Percentiles rank a stretch among this genome's conserved stretches.
Conservation (phyloP, 2,888 invertebrate species). For the Acronicta psi region DNA sequence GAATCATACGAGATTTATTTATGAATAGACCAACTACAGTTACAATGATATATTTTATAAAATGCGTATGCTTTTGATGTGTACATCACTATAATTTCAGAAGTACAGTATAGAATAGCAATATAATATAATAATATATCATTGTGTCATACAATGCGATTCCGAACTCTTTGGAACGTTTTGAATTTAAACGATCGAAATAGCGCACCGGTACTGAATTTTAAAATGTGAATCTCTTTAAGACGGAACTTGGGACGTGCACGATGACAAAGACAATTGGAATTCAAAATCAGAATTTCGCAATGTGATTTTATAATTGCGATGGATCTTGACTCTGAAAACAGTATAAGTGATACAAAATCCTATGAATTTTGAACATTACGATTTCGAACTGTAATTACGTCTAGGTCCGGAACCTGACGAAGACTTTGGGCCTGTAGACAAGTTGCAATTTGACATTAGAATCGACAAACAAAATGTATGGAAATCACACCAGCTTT, state of each 20-base stretch:
- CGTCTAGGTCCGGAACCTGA: background rate
- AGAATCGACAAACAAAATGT: too few species aligned
- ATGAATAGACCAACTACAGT: too few species aligned
- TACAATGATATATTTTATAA: too few species aligned
- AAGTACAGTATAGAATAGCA: too few species aligned
- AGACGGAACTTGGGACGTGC: background rate
- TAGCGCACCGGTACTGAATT: background rate
- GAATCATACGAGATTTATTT: too few species aligned
- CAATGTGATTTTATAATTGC: conserved; percentile 1
- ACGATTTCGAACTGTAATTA: background rate
- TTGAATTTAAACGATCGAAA: background rate
- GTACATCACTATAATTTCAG: too few species aligned
- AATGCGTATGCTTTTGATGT: too few species aligned
- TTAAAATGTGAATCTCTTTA: conserved; percentile 1
- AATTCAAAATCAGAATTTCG: conserved; percentile 14
- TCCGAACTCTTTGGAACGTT: background rate
- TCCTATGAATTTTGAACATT: background rate
- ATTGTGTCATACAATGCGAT: background rate
- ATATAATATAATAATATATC: background rate
- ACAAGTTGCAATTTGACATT: too few species aligned
- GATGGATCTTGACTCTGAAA: background rate
- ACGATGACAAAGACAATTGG: conserved; percentile 12
- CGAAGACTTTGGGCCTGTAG: background rate
- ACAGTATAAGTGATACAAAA: background rate
- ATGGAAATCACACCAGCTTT: too few species aligned